phyloP scores from a whole-genome alignment of 2,888 invertebrate species.

The Biston stratarius region DNA sequence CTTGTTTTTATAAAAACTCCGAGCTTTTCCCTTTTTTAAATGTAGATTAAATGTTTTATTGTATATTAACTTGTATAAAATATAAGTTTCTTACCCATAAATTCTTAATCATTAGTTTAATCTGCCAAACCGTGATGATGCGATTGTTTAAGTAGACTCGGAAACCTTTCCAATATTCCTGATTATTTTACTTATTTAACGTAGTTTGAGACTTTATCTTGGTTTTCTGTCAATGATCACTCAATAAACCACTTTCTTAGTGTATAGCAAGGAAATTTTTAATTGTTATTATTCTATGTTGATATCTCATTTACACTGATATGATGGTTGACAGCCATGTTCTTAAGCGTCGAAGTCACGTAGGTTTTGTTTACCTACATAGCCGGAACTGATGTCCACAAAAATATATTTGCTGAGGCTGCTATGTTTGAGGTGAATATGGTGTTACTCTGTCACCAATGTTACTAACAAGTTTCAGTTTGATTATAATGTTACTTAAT shows the following conservation, averaged over 20 bases:
- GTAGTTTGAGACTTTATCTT: constrained; percentile 2
- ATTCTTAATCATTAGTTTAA: neutral
- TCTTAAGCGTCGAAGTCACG: constrained; percentile 65
- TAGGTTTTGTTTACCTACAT: constrained; percentile 52
- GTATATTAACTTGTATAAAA: neutral
- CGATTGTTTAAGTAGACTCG: constrained; percentile 5
- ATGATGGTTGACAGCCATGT: constrained; percentile 62
- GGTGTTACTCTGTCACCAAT: neutral
- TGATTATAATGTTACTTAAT: neutral
- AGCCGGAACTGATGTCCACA: constrained; percentile 27
- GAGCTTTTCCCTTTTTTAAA: constrained; percentile 45
- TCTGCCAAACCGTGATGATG: constrained; percentile 11
- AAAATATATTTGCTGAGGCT: constrained; percentile 24
- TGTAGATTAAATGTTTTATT: constrained; percentile 20
- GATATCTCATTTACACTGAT: constrained; percentile 22
- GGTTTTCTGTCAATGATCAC: neutral
- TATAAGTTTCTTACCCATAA: neutral
- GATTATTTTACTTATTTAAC: neutral
- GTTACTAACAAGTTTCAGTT: neutral
- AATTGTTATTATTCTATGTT: neutral
- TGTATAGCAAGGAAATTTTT: neutral
- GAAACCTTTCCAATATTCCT: constrained; percentile 25
- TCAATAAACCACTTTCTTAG: neutral
- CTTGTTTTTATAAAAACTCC: constrained; percentile 79
- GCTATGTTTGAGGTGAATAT: constrained; percentile 20